Percentiles rank a stretch among this genome's conserved stretches.
Conservation (phyloP, 2,113 vertebrate genomes). For the Nannospalax galili region DNA sequence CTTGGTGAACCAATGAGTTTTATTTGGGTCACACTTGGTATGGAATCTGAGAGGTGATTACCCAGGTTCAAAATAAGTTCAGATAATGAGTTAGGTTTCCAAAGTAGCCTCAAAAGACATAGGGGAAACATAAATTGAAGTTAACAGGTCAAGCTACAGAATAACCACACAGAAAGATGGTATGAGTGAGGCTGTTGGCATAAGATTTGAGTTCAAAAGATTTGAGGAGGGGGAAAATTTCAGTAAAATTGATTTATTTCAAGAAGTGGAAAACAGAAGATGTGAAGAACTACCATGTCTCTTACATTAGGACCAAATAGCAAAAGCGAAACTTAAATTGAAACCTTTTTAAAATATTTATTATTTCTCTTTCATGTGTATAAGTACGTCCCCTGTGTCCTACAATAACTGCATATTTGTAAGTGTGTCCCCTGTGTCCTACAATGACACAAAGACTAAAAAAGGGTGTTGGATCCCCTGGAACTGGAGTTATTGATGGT, state of each 20-base stretch:
- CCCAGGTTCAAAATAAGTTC: neutral
- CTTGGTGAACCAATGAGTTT: too few species aligned
- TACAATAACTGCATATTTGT: too few species aligned
- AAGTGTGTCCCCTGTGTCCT: too few species aligned
- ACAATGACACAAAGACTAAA: too few species aligned
- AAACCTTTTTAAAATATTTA: too few species aligned
- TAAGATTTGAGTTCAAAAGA: too few species aligned
- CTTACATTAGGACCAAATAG: conserved; percentile 16
- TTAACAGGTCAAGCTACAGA: neutral
- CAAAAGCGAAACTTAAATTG: neutral
- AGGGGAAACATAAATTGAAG: neutral
- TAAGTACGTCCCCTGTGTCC: too few species aligned
- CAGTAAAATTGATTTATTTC: neutral
- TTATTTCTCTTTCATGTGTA: too few species aligned
- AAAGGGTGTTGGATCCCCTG: too few species aligned
- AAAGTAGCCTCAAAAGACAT: neutral
- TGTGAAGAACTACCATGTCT: neutral
- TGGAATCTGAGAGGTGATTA: neutral
- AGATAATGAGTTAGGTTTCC: neutral
- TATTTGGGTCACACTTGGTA: too few species aligned
- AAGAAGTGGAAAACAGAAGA: neutral
- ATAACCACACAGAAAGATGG: neutral
- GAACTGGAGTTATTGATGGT: too few species aligned
- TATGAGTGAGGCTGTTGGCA: neutral
- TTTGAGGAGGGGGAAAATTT: neutral